A percentile compares a stretch with the other conserved stretches of the same genome.
phyloP scores from a whole-genome alignment of 2,888 invertebrate genomes.

The Arenicola marina region DNA sequence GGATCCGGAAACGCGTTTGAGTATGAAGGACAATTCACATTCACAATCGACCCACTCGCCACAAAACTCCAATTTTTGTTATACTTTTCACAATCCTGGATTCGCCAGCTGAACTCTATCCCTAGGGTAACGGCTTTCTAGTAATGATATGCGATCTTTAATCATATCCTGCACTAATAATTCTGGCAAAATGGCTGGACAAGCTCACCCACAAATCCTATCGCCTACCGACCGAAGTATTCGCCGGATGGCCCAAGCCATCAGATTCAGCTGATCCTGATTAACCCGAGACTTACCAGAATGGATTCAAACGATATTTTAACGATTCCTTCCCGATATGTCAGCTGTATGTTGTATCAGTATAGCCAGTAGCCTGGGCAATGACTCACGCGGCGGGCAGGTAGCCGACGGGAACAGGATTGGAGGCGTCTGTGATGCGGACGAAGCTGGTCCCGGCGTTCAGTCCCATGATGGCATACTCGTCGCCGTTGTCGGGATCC shows the following conservation, averaged over 20 bases:
- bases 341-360: background rate
- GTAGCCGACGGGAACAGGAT: slow-evolving; percentile 20
- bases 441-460: slow-evolving; percentile 23
- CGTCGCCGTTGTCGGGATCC: slow-evolving; percentile 16
- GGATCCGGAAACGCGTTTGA: no score
- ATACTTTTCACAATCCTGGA: no score
- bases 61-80: no score
- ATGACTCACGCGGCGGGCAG: slow-evolving; percentile 11
- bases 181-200: no score
- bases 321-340: background rate
- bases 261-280: no score
- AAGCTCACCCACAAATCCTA: background rate
- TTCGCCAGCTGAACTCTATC: no score
- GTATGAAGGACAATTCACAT: no score
- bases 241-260: no score
- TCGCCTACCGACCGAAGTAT: background rate
- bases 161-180: no score
- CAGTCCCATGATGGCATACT: slow-evolving; percentile 20
- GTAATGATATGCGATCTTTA: no score
- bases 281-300: background rate
- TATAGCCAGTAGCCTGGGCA: background rate
- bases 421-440: slow-evolving; percentile 19
- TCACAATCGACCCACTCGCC: no score
- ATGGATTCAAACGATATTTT: background rate
- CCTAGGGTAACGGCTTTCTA: no score